Conservation (phyloP, 2,797 vertebrate genomes). For the Decapterus maruadsi region DNA sequence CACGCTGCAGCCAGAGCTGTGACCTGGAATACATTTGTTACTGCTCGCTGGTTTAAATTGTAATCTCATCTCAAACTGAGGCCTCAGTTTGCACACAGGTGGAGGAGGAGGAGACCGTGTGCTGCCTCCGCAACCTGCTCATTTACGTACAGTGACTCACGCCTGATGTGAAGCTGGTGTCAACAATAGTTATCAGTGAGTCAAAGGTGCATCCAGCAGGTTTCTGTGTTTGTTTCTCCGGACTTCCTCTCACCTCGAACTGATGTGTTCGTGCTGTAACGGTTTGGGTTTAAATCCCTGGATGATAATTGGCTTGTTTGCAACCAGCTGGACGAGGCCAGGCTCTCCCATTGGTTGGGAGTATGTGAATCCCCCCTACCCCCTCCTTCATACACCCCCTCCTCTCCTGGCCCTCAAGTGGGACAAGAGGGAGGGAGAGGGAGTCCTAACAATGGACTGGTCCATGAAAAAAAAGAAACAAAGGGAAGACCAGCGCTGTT, state of each 20-base stretch:
- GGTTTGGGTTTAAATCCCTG: conserved; percentile 81
- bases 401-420: conserved; percentile 59
- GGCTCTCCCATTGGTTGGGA: conserved; percentile 77
- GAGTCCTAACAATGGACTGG: conserved; percentile 81
- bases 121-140: conserved; percentile 43
- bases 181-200: conserved; percentile 51
- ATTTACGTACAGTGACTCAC: conserved; percentile 65
- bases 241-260: conserved; percentile 46
- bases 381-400: conserved; percentile 19
- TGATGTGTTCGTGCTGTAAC: conserved; percentile 59
- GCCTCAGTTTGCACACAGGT: conserved; percentile 26
- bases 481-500: conserved; percentile 65
- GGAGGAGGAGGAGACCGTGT: conserved; percentile 22
- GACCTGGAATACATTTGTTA: conserved; percentile 48
- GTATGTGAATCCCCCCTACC: conserved; percentile 52
- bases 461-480: conserved; percentile 74
- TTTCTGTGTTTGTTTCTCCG: conserved; percentile 12
- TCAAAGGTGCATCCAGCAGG: conserved; percentile 8
- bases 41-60: not conserved
- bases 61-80: conserved; percentile 30
- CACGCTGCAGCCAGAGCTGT: conserved; percentile 40
- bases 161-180: conserved; percentile 28
- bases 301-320: conserved; percentile 78
- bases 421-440: conserved; percentile 63
- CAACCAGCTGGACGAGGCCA: conserved; percentile 66